These are phyloP conservation scores for Notolepis coatsorum DNA, from an alignment of 2,797 vertebrate species.

Conservation along the genomic window DNA sequence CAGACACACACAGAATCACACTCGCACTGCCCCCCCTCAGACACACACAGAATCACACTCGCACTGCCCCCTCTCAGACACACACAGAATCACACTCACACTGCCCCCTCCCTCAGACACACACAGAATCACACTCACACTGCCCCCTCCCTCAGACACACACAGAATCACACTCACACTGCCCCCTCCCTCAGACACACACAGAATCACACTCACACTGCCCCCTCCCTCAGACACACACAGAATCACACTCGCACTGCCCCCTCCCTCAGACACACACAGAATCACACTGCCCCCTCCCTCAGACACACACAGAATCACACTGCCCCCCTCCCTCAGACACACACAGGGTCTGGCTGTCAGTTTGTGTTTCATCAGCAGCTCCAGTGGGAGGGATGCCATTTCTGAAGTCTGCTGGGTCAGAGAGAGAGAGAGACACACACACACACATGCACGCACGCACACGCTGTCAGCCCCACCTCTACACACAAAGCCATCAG, in stretches of 20 bases:
- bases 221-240: too few species aligned
- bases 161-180: constrained; percentile 5
- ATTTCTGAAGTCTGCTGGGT: constrained; percentile 64
- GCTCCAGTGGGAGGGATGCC: constrained; percentile 71
- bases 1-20: too few species aligned
- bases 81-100: constrained; percentile 9
- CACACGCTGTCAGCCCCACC: background rate
- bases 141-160: too few species aligned
- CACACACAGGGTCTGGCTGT: constrained; percentile 63
- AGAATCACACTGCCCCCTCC: too few species aligned
- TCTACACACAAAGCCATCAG: background rate
- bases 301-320: background rate
- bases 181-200: too few species aligned
- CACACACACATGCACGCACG: background rate
- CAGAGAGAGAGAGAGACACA: constrained; percentile 1
- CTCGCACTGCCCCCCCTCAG: too few species aligned
- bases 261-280: too few species aligned
- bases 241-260: background rate
- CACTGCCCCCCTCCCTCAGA: constrained; percentile 1
- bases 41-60: constrained; percentile 12
- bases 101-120: too few species aligned
- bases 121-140: background rate
- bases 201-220: too few species aligned
- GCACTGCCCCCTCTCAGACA: too few species aligned
- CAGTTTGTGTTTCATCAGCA: constrained; percentile 74